phyloP scores from a whole-genome alignment of 2,113 vertebrate genomes.

The Bungarus multicinctus region DNA sequence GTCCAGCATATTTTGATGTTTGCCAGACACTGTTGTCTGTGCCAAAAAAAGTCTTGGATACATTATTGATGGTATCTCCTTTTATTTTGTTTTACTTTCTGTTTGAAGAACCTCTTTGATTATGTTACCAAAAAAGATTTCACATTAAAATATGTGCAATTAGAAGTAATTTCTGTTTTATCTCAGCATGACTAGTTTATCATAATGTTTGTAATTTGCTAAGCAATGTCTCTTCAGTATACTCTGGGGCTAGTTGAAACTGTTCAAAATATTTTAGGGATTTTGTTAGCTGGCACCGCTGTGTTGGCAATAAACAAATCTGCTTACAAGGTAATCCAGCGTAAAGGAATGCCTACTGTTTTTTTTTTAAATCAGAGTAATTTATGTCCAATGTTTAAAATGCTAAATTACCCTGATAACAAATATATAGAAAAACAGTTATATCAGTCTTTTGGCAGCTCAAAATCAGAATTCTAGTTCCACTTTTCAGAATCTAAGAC shows the following conservation, averaged over 20 bases:
- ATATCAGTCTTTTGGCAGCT: background rate
- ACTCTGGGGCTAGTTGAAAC: background rate
- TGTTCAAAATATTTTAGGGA: constrained; percentile 17
- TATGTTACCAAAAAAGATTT: background rate
- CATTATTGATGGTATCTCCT: background rate
- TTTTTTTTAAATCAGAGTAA: background rate
- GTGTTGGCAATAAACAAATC: background rate
- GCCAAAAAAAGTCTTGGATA: background rate
- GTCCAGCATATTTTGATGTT: background rate
- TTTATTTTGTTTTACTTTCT: background rate
- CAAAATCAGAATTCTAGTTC: background rate
- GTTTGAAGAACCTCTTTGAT: constrained; percentile 9
- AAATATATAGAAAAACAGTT: background rate
- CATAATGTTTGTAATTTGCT: constrained; percentile 22
- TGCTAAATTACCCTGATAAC: background rate
- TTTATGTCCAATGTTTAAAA: background rate
- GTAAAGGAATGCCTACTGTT: background rate
- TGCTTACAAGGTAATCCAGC: background rate
- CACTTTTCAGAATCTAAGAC: background rate
- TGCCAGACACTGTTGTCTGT: background rate
- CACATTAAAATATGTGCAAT: background rate
- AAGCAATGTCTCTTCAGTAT: background rate
- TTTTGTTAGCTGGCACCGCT: background rate
- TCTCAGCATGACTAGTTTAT: constrained; percentile 17
- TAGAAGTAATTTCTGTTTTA: constrained; percentile 22